Base-by-base conservation (phyloP, 2,797 vertebrate genomes). In the Tarsius wallacei region DNA sequence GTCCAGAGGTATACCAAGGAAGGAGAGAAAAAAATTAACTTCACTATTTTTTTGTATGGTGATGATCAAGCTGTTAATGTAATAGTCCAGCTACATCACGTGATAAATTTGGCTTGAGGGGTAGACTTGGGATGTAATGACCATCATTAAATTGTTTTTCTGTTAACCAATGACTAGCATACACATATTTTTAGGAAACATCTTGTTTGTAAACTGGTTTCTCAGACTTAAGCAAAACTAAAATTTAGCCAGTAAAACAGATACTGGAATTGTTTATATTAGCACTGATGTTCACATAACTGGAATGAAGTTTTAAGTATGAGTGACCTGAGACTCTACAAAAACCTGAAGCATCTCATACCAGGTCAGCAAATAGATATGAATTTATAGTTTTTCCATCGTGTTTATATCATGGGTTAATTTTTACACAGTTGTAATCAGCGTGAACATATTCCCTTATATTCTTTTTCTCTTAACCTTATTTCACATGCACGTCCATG, bases 191-290 rank as follows among this genome's bases (percentile, higher is more conserved):
- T 90, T 85, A 81, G 94, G 51, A 89, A 71, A 51, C 19, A 91
- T 49, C 17, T 33, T 76, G 0, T 66, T 82, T 95, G 17, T 76
- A 82, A 81, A n/a, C 42, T 87, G 28, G 15, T 66, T 88, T 84
- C 63, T 94, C 47, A n/a, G 1, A 86, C 24, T 87, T 53, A 70
- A 81, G 57, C 33, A 90, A 96, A 92, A 84, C 53, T 94, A 82
- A 86, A 91, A 57, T 47, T 71, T 77, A 71, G 73, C 7, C 13
- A 63, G 71, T 87, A 5, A 63, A 74, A 57, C 63, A 90, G 70
- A 92, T 92, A 87, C 47, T 36, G 42, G 4, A 78, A 61, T 93
- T 91, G 26, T 90, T 84, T 80, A 0, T 57, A 16, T 73, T 87
- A 64, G 61, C 9, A 7, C 33, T 15, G 47, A n/a, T 68, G 9